These are phyloP conservation scores for Amphimallon solstitiale DNA, from an alignment of 2,888 invertebrate genomes.

Conservation along the genomic window DNA sequence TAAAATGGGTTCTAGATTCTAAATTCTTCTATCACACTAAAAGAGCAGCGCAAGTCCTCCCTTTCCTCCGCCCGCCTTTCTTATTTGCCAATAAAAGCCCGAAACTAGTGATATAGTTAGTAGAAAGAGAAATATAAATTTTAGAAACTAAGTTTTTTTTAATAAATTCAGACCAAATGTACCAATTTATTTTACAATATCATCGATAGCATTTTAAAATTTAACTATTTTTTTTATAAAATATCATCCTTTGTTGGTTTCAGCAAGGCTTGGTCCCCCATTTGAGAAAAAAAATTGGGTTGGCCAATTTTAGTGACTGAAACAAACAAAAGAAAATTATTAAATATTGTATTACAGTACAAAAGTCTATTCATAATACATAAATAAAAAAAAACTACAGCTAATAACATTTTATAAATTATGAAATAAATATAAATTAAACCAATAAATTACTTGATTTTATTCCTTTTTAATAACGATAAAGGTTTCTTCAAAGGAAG, in stretches of 20 bases:
- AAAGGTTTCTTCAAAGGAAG: slow-evolving; percentile 1
- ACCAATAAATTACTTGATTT: not conserved
- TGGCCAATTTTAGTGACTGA: slow-evolving; percentile 25
- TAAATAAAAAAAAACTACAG: slow-evolving; percentile 11
- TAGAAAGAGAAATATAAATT: too few species aligned
- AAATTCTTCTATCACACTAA: too few species aligned
- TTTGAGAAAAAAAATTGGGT: not conserved
- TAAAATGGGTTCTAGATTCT: too few species aligned
- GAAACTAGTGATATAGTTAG: too few species aligned
- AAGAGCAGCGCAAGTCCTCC: too few species aligned
- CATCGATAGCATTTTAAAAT: too few species aligned
- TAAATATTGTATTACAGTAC: not conserved
- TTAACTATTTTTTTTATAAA: not conserved
- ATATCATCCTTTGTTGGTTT: not conserved
- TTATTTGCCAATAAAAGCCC: too few species aligned
- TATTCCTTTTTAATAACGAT: not conserved
- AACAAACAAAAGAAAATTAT: slow-evolving; percentile 30
- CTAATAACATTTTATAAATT: not conserved
- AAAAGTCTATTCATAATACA: slow-evolving; percentile 7
- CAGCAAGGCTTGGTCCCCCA: not conserved
- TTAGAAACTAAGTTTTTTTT: too few species aligned
- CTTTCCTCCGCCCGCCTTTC: too few species aligned
- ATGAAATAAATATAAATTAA: not conserved
- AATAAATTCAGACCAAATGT: too few species aligned
- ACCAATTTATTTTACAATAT: too few species aligned